Evolutionary conservation across 2,797 vertebrate species (phyloP).

Genomic region (Choloepus didactylus): DNA sequence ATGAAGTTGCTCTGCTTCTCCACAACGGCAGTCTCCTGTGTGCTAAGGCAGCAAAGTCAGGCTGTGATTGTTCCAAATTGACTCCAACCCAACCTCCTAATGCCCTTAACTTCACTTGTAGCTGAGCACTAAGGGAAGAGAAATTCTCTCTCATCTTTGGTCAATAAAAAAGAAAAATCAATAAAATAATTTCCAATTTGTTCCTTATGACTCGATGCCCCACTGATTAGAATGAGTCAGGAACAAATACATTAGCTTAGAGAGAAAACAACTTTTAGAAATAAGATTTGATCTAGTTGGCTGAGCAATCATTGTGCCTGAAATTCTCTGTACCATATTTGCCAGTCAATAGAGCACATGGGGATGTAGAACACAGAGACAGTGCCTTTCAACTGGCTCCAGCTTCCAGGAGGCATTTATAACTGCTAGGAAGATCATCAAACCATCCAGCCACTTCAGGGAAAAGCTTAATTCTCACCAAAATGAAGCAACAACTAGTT

Average conservation of each 20-base stretch:
- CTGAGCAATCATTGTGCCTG: constrained; percentile 79
- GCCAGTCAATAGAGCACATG: constrained; percentile 70
- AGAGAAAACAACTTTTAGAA: constrained; percentile 80
- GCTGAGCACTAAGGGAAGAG: constrained; percentile 63
- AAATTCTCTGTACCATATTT: constrained; percentile 72
- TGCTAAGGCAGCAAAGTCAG: not conserved
- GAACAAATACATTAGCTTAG: constrained; percentile 72
- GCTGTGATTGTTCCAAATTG: not conserved
- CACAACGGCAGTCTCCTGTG: not conserved
- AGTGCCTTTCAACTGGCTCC: constrained; percentile 16
- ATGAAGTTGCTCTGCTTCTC: not conserved
- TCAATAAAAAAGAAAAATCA: constrained; percentile 81
- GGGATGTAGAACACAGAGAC: not conserved
- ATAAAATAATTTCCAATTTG: constrained; percentile 85
- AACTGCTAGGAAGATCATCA: constrained; percentile 75
- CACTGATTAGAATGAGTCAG: constrained; percentile 78
- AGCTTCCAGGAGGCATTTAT: constrained; percentile 48
- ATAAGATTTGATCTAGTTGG: constrained; percentile 79
- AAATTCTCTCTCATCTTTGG: constrained; percentile 79
- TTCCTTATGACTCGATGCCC: constrained; percentile 80
- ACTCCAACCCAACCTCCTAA: constrained; percentile 32
- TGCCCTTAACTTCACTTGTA: constrained; percentile 32
- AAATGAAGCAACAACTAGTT: constrained; percentile 69
- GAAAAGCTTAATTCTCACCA: constrained; percentile 70
- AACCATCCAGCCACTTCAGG: constrained; percentile 43